Evolutionary conservation across 2,888 invertebrate species (phyloP), one percentile per base, ranked within the genome.

Genomic region (Ganaspis brasiliensis): DNA sequence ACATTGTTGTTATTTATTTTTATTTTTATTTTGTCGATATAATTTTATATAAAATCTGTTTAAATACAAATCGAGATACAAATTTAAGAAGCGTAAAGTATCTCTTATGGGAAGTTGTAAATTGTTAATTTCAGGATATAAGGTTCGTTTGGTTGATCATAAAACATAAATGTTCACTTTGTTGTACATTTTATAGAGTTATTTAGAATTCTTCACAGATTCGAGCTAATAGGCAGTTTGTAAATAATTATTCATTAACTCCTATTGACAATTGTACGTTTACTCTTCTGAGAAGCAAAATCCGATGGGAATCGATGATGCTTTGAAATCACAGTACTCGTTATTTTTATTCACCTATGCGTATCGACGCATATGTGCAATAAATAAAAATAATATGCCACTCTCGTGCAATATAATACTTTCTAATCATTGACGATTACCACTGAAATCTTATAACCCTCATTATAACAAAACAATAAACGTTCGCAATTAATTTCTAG

Each of bases 241-340:
- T 16, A 16, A 16, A 24, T 56, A 56, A 24, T 56, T 56, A 24
- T 24, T 56, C 14, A 56, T 12, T 61, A 37, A 19, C 9, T 61
- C 3, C 19, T 35, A 35, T 61, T 37, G 37, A 61, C 37, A 61
- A 61, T 10, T 61, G 61, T 61, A 6, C 16, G 49, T 49, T 31
- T 61, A 37, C 37, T 61, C 12, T 61, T 61, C 61, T 61, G 19
- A 19, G 61, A 61, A 61, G 37, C 37, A 16, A 61, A 4, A n/a
- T 16, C 16, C 59, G 31, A 16, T 59, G 35, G 31, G 8, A 61
- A 61, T 61, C 12, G 16, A 61, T 61, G 61, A 61, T 61, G 37
- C 61, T 61, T 61, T 61, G 61, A 61, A 61, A 61, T 61, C 21
- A 37, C 37, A 61, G 61, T 35, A 61, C 35, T 61, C 37, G 16